Percentiles rank a stretch among this genome's conserved stretches.
These are phyloP conservation scores for Harpagifer antarcticus DNA, from an alignment of 2,797 vertebrate genomes.

Conservation along the genomic window DNA sequence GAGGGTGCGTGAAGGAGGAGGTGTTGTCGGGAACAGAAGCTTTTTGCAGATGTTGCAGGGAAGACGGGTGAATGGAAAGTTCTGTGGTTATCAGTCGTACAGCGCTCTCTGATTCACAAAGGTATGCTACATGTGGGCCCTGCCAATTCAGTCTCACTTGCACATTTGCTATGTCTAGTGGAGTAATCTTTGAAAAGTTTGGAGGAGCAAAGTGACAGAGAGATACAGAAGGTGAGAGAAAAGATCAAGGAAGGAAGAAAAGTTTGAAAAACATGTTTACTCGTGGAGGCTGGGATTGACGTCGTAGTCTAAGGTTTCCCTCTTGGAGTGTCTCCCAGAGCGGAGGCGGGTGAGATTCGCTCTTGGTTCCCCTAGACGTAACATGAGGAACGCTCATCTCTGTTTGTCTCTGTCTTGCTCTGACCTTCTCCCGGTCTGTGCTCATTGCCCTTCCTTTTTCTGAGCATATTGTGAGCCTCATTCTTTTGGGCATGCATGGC, in stretches of 20 bases:
- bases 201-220: constrained; percentile 16
- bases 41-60: constrained; percentile 84
- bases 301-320: constrained; percentile 93
- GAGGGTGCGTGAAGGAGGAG: constrained; percentile 69
- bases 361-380: constrained; percentile 89
- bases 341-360: constrained; percentile 89
- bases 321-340: constrained; percentile 89
- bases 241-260: constrained; percentile 48
- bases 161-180: constrained; percentile 9
- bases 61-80: constrained; percentile 88
- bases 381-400: constrained; percentile 88
- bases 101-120: constrained; percentile 75
- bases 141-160: constrained; percentile 52
- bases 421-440: constrained; percentile 64
- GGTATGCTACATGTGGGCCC: constrained; percentile 80
- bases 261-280: constrained; percentile 95
- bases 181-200: constrained; percentile 22
- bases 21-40: constrained; percentile 84
- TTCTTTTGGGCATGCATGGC: constrained; percentile 31
- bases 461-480: constrained; percentile 23
- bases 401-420: constrained; percentile 50
- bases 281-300: constrained; percentile 85
- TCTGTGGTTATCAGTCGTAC: constrained; percentile 87
- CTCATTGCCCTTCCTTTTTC: constrained; percentile 69
- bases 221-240: constrained; percentile 25